These are phyloP conservation scores for Hemicentrotus pulcherrimus DNA, from an alignment of 35 echinoderm and acorn worm species.

Conservation along the genomic window DNA sequence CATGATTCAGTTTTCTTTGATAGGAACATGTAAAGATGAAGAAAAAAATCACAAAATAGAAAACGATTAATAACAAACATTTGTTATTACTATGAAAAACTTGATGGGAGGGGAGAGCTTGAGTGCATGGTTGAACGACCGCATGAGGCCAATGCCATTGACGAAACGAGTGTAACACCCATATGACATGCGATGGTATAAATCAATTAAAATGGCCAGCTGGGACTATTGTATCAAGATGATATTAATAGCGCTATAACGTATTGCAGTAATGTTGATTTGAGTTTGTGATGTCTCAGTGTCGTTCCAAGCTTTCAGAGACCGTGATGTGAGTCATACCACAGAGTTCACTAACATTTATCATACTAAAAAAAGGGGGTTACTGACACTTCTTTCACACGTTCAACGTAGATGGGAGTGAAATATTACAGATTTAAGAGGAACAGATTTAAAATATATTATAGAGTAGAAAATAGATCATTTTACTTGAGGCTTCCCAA, in stretches of 20 bases:
- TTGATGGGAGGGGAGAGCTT: neutral
- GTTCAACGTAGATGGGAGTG: no score
- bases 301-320: neutral
- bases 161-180: neutral
- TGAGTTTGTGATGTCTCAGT: neutral
- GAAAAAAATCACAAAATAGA: no score
- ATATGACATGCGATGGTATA: neutral
- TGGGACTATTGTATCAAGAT: neutral
- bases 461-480: no score
- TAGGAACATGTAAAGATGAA: no score
- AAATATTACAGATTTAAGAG: no score
- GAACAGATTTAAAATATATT: no score
- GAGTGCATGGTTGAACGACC: neutral
- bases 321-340: neutral
- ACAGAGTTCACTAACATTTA: neutral
- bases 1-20: no score
- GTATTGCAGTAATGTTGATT: neutral
- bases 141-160: neutral
- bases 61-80: no score
- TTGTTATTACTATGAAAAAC: no score
- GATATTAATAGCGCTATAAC: neutral
- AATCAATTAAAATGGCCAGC: constrained; percentile 12
- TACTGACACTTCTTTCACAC: neutral
- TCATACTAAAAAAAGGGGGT: no score
- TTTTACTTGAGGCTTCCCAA: no score